These are phyloP conservation scores for Austrolebias charrua DNA, from an alignment of 2,797 vertebrate species.

Conservation along the genomic window DNA sequence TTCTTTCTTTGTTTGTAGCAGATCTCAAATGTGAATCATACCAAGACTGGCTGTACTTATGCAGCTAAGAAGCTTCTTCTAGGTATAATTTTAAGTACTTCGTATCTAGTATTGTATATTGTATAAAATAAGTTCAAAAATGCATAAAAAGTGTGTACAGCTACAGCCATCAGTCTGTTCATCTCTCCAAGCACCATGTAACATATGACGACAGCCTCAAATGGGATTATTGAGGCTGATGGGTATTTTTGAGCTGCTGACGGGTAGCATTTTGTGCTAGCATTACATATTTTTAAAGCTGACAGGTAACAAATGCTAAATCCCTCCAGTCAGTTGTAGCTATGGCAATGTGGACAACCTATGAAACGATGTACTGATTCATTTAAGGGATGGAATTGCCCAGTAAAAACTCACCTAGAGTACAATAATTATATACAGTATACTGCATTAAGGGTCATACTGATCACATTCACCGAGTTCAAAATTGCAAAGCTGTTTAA, in stretches of 20 bases:
- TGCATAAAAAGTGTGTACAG: slow-evolving; percentile 19
- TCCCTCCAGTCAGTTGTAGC: neutral
- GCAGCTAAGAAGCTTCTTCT: no score
- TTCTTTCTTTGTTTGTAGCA: neutral
- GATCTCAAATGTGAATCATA: neutral
- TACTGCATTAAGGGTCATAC: neutral
- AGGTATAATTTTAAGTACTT: no score
- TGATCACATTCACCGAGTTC: neutral
- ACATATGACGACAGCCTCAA: slow-evolving; percentile 7
- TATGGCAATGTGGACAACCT: slow-evolving; percentile 4
- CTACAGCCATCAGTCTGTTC: neutral
- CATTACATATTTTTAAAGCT: neutral
- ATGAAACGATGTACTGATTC: neutral
- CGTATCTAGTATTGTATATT: no score
- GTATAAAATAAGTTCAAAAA: no score
- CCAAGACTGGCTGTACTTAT: neutral
- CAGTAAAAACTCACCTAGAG: neutral
- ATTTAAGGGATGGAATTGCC: neutral
- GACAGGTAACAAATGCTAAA: neutral
- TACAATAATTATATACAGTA: no score
- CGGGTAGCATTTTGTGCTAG: neutral
- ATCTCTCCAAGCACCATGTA: slow-evolving; percentile 3
- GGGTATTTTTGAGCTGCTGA: slow-evolving; percentile 5
- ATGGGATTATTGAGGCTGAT: slow-evolving; percentile 8
- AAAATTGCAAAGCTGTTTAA: neutral